Evolutionary conservation across 2,888 invertebrate species (phyloP), one percentile per base, ranked within the genome.

Genomic region (Graphium colonna): DNA sequence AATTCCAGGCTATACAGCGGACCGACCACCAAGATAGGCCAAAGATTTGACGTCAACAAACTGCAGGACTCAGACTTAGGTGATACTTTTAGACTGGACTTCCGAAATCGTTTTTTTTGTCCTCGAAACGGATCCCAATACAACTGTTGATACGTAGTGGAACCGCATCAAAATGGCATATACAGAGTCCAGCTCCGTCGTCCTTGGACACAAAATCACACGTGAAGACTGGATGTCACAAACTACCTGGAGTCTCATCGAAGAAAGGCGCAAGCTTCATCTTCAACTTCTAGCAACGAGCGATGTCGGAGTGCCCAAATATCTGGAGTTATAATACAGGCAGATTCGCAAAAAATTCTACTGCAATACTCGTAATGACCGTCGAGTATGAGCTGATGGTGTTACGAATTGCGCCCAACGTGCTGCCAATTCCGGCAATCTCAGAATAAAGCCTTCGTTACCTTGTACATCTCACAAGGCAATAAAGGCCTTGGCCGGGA

Each of bases 141-240:
- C n/a, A n/a, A n/a, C n/a, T n/a, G n/a, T n/a, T n/a, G n/a, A n/a
- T n/a, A n/a, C n/a, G n/a, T n/a, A n/a, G n/a, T n/a, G n/a, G n/a
- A n/a, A n/a, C n/a, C n/a, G n/a, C n/a, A n/a, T n/a, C n/a, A n/a
- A n/a, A n/a, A n/a, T n/a, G n/a, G n/a, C n/a, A n/a, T n/a, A n/a
- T n/a, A n/a, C n/a, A n/a, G 26, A 26, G 26, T 5, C 40, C 40
- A 16, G 40, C 40, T 40, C 40, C 40, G 17, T 40, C 17, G 17
- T 40, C 16, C 40, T 40, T 40, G 40, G 15, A 15, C 40, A 40
- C 16, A 40, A 40, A 40, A 40, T 17, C 16, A 40, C 40, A 17
- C 16, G 40, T 3, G 17, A 40, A 16, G 40, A 40, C 16, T 40
- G 40, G 40, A 40, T 40, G 40, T 40, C 40, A 3, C 40, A 40